phyloP scores from a whole-genome alignment of 2,888 invertebrate genomes.

The Tenthredo amoena region DNA sequence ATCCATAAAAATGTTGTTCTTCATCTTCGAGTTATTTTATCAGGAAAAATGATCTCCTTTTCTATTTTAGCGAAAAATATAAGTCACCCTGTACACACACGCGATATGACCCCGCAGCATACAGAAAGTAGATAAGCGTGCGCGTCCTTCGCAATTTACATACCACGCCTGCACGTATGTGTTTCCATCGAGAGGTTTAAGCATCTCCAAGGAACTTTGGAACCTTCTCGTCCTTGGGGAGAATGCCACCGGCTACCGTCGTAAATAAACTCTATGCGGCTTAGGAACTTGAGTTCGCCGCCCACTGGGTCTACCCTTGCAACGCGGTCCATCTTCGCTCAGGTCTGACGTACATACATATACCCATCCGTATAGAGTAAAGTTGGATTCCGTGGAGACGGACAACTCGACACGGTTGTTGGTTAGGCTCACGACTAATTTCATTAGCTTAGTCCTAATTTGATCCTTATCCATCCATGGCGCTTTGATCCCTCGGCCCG shows the following conservation, averaged over 20 bases:
- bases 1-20: slow-evolving; percentile 11
- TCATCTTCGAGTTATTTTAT: slow-evolving; percentile 23
- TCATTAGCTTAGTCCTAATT: slow-evolving; percentile 40
- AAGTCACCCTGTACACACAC: not conserved
- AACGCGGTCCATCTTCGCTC: slow-evolving; percentile 32
- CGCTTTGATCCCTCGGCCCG: slow-evolving; percentile 24
- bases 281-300: slow-evolving; percentile 31
- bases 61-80: not conserved
- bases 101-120: not conserved
- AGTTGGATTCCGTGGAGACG: slow-evolving; percentile 37
- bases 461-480: slow-evolving; percentile 26
- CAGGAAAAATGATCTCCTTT: not conserved
- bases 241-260: slow-evolving; percentile 44
- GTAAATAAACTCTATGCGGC: slow-evolving; percentile 51
- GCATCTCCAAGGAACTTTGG: slow-evolving; percentile 44
- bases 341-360: not conserved
- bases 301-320: slow-evolving; percentile 17
- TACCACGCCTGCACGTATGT: slow-evolving; percentile 27
- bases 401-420: slow-evolving; percentile 35
- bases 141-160: slow-evolving; percentile 38
- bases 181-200: slow-evolving; percentile 37
- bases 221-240: slow-evolving; percentile 47
- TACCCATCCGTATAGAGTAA: slow-evolving; percentile 28
- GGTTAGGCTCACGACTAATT: slow-evolving; percentile 32
- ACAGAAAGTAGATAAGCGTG: slow-evolving; percentile 22